Conservation (phyloP, 2,888 invertebrate genomes). For the Chydorus sphaericus region DNA sequence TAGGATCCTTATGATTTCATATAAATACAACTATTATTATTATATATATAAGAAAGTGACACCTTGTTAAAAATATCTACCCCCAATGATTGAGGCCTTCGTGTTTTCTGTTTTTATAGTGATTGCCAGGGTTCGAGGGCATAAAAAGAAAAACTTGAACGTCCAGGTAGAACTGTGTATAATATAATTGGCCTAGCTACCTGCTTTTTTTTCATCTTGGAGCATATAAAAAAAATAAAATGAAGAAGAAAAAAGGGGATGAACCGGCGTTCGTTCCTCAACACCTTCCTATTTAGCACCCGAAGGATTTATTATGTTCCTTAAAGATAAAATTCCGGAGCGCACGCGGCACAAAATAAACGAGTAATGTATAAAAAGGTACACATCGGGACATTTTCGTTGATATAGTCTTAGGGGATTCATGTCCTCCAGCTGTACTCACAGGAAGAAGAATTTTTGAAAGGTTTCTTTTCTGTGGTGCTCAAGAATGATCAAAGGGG, state of each 20-base stretch:
- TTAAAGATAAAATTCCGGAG: no score
- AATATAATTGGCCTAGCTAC: constrained; percentile 6
- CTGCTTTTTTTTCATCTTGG: not conserved
- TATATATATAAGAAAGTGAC: no score
- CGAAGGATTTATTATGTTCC: not conserved
- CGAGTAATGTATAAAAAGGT: no score
- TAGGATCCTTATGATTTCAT: no score
- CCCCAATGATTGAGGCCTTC: no score
- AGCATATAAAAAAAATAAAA: not conserved
- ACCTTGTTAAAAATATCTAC: no score
- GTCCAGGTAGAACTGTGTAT: not conserved
- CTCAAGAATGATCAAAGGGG: no score
- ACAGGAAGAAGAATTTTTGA: no score
- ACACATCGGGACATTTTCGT: not conserved
- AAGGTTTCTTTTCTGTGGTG: no score
- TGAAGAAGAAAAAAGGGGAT: not conserved
- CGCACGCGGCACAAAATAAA: not conserved
- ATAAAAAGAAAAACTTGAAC: not conserved
- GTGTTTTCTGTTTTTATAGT: not conserved
- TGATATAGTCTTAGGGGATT: not conserved
- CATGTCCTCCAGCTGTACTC: no score
- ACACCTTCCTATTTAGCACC: not conserved
- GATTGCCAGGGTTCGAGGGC: not conserved
- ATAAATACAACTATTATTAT: no score
- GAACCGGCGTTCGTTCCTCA: not conserved